Evolutionary conservation across 2,797 vertebrate species (phyloP), one percentile per base, ranked within the genome.

Genomic region (Arctocebus calabarensis): DNA sequence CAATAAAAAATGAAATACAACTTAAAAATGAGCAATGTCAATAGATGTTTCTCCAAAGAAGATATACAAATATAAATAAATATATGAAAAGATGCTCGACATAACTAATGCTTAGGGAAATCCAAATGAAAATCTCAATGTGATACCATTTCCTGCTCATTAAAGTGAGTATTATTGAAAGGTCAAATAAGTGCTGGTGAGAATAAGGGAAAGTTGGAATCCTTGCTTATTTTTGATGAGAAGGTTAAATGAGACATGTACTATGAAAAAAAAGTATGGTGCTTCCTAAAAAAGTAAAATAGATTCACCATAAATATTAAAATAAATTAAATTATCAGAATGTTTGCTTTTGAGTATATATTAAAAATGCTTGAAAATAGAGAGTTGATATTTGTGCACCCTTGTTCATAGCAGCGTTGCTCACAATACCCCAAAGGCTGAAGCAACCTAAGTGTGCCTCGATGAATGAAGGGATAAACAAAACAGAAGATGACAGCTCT

Each of bases 351-450:
- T 43, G 6, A 32, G 37, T 74, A 61, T 52, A 52, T 66, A 32
- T 34, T 81, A n/a, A 61, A 92, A 88, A 45, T 5, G 59, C 48
- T 59, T 48, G 23, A 96, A 91, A 74, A 17, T n/a, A 88, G 32
- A 91, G 25, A 4, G 16, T 75, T 22, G 29, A 22, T 52, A 81
- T 57, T 1, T 85, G n/a, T 74, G 29, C 13, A 83, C 0, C 27
- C 5, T 4, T 43, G 5, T 73, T 64, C 14, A 40, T 20, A 66
- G 2, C 0, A 27, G 8, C 14, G 64, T 55, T 45, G 34, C 25
- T 48, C 19, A 37, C 11, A 71, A 52, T 13, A 57, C 32, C 19
- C 71, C n/a, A 71, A 78, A 88, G 32, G 5, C 2, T 64, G 64
- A 59, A 79, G 37, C 12, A 73, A 79, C 25, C 10, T 59, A 40